These are phyloP conservation scores for Menidia beryllina DNA, from an alignment of 2,113 vertebrate genomes.

Conservation along the genomic window DNA sequence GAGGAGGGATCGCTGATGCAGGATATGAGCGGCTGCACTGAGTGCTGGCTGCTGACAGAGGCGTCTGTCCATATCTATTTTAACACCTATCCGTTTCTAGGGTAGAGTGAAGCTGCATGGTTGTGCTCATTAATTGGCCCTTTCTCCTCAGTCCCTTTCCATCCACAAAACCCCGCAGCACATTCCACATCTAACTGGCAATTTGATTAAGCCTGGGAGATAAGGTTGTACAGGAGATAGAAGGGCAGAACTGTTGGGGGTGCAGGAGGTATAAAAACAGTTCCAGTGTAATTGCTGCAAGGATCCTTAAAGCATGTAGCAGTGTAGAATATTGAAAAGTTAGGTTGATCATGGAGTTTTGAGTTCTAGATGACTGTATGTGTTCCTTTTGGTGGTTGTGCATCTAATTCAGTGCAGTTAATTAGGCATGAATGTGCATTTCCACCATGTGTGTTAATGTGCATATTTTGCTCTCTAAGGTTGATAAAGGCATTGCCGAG, in stretches of 20 bases:
- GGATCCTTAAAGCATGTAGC: conserved; percentile 65
- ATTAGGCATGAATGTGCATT: conserved; percentile 39
- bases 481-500: conserved; percentile 21
- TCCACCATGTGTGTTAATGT: conserved; percentile 25
- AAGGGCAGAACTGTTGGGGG: conserved; percentile 5
- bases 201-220: conserved; percentile 58
- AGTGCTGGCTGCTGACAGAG: conserved; percentile 67
- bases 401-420: conserved; percentile 34
- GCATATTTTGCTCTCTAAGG: conserved; percentile 41
- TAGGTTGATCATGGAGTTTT: conserved; percentile 59
- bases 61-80: conserved; percentile 63
- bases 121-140: conserved; percentile 65
- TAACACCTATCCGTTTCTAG: conserved; percentile 63
- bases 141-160: conserved; percentile 40
- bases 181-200: conserved; percentile 67
- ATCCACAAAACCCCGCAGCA: conserved; percentile 59
- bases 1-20: conserved; percentile 51
- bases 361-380: conserved; percentile 34
- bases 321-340: conserved; percentile 63
- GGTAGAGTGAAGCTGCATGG: conserved; percentile 38
- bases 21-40: conserved; percentile 69
- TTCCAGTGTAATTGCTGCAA: conserved; percentile 59
- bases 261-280: conserved; percentile 11
- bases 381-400: neutral
- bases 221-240: conserved; percentile 66